phyloP scores from a whole-genome alignment of 2,797 vertebrate species.

The Etheostoma perlongum region DNA sequence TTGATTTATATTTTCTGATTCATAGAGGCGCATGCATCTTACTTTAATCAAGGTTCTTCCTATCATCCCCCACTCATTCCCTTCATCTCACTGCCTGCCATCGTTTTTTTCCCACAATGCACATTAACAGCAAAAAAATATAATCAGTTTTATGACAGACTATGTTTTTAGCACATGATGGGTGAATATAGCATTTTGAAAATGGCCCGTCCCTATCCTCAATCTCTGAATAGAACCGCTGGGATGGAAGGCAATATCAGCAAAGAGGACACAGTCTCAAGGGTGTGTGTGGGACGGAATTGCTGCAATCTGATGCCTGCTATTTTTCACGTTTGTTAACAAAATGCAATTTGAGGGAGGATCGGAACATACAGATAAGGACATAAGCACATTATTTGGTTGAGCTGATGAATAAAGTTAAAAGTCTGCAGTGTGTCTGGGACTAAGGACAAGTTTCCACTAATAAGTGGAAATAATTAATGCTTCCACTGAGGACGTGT shows the following conservation, averaged over 20 bases:
- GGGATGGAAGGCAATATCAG: conserved; percentile 68
- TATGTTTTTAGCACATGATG: conserved; percentile 84
- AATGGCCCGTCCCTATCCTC: conserved; percentile 71
- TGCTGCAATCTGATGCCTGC: conserved; percentile 70
- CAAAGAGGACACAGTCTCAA: conserved; percentile 66
- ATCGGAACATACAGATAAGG: conserved; percentile 39
- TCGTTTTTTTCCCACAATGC: conserved; percentile 69
- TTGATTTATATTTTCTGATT: conserved; percentile 83
- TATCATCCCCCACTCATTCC: conserved; percentile 40
- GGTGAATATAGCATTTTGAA: conserved; percentile 83
- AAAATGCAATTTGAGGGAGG: conserved; percentile 52
- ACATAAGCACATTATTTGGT: conserved; percentile 37
- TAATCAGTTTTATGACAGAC: conserved; percentile 82
- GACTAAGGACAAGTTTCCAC: not conserved
- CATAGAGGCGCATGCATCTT: conserved; percentile 79
- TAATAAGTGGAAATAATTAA: not conserved
- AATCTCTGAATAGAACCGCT: conserved; percentile 67
- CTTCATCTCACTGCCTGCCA: conserved; percentile 49
- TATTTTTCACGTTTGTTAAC: conserved; percentile 73
- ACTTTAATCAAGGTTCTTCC: conserved; percentile 83
- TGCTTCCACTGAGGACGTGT: not conserved
- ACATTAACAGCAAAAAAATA: conserved; percentile 79
- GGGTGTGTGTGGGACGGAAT: conserved; percentile 52
- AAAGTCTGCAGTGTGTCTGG: conserved; percentile 3
- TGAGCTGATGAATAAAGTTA: conserved; percentile 30